Base-by-base conservation (phyloP, 2,113 vertebrate species). In the Paedocypris sp. region DNA sequence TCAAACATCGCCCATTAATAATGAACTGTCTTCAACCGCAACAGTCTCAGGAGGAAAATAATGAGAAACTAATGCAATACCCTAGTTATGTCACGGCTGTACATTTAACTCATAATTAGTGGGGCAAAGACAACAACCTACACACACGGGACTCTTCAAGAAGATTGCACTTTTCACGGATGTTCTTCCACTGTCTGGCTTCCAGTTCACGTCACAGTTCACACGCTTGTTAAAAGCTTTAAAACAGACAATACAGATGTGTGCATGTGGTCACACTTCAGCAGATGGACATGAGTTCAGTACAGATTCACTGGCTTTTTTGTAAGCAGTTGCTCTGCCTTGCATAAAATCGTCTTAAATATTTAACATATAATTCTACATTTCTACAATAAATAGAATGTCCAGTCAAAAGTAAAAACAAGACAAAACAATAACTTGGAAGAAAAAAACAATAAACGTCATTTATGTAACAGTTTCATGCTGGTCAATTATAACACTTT, bases 221-320 rank as follows among this genome's bases (percentile, higher is more conserved):
- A 5, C 74, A 69, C 74, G 76, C 78, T 73, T 67, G 75, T 80
- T 73, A 72, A 49, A 66, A 80, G 70, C 68, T 79, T 61, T 48
- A 58, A 39, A 31, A 29, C 25, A 32, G 33, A 65, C 78, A 82
- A 73, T 79, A 79, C 64, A 78, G 64, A 74, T 69, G 71, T 80
- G 76, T 82, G 75, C 80, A 77, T 71, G 68, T 59, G 71, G 77
- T 62, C 76, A 69, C 73, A 71, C 66, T 66, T 66, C 67, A 68
- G 71, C 80, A 83, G 81, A 85, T 83, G 82, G 83, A 73, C 59
- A 77, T 73, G 70, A 64, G 65, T 70, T 73, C 36, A 56, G 70
- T 48, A 54, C 57, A 72, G 66, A 62, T 45, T 31, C 22, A 39
- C 11, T 39, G 54, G 54, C 38, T 39, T 58, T 58, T 58, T 36